Evolutionary conservation across 2,888 invertebrate species (phyloP), one percentile per base, ranked within the genome.

Genomic region (Himalopsyche japonica): DNA sequence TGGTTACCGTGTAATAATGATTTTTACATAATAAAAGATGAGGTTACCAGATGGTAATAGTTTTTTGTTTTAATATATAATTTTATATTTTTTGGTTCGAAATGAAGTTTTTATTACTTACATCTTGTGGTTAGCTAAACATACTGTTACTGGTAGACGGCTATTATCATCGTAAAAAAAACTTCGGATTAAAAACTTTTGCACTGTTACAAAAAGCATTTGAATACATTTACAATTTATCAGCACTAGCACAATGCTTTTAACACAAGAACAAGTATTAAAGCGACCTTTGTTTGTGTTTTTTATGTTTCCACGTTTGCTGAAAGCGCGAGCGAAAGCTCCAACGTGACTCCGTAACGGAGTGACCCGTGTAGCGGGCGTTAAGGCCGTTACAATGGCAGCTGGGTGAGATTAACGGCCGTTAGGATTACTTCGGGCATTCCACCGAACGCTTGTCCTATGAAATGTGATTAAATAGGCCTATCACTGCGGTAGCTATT

Each of bases 391-490:
- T 77, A 77, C 77, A 77, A 77, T 77, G 43, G 77, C 32, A 30
- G 43, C 77, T 15, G 43, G 77, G 77, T 43, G 34, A 77, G 77
- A 77, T 77, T 77, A 77, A 77, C 77, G 77, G 77, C 77, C 77
- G 77, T 77, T 77, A 34, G 77, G 34, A 77, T 77, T 77, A 77
- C 43, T 34, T 43, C 1, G 43, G 77, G 37, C 37, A 43, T 43
- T 77, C 24, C 37, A 15, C 34, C 77, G 77, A n/a, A 77, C 20
- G 34, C 43, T 15, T 32, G 77, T 77, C 24, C 43, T 77, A 43
- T 77, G 77, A 77, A 77, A 43, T 43, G 43, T 37, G 77, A 77
- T 77, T 77, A 77, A 77, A 34, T 34, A 34, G 43, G 20, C 77
- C 43, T 34, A 70, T 70, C 57, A 27, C 27, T 70, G 70, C 30